phyloP scores from a whole-genome alignment of 2,797 vertebrate genomes.

The Enteromius anoplus region DNA sequence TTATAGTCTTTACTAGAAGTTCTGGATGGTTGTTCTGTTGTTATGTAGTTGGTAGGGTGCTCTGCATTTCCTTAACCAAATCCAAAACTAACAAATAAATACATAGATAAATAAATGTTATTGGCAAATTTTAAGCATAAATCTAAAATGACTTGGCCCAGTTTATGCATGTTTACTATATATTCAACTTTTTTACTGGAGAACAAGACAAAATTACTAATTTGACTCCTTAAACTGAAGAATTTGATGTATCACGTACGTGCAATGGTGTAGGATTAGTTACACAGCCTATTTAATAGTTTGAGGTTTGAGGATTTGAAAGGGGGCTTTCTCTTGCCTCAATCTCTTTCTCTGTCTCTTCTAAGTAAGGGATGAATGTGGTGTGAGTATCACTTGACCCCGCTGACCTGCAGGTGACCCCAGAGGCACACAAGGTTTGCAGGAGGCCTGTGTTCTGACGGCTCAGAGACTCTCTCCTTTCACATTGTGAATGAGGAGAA shows the following conservation, averaged over 20 bases:
- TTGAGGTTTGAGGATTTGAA: conserved; percentile 39
- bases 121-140: neutral
- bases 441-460: conserved; percentile 55
- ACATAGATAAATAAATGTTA: neutral
- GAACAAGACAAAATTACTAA: neutral
- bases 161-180: neutral
- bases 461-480: conserved; percentile 62
- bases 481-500: conserved; percentile 62
- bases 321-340: conserved; percentile 35
- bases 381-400: conserved; percentile 79
- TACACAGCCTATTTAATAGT: neutral
- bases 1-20: neutral
- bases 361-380: conserved; percentile 68
- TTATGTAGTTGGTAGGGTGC: neutral
- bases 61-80: neutral
- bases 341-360: conserved; percentile 48
- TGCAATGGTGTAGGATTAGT: conserved; percentile 14
- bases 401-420: conserved; percentile 69
- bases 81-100: neutral
- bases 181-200: neutral
- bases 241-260: neutral
- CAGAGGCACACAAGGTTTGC: conserved; percentile 60
- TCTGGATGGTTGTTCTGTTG: neutral
- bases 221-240: neutral
- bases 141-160: neutral